Base-by-base conservation (phyloP, 2,797 vertebrate genomes). In the Myripristis jacobus region DNA sequence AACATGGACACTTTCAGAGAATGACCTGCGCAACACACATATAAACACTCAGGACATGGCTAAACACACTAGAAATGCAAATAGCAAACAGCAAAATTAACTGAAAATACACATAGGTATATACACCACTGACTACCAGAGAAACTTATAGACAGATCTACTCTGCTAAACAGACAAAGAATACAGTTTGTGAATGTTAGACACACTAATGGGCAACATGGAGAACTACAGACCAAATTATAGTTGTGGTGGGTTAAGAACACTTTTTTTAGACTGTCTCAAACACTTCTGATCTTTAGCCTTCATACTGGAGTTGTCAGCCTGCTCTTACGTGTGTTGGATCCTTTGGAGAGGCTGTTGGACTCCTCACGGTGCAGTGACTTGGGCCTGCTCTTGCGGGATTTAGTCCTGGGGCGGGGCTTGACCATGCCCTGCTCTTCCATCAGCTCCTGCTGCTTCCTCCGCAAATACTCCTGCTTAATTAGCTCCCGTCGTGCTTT, bases 401-500 rank as follows among this genome's bases (percentile, higher is more conserved):
- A 69, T 64, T 95, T 96, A 0, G 92, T 77, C 73, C 95, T 95
- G 0, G 96, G 96, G 31, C 95, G 93, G 50, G 94, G 93, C 57
- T 93, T 95, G 27, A 94, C 92, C 47, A 95, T 92, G 2, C 97
- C 97, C 65, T 98, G 97, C 80, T 98, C 98, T 68, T 99, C 98
- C 66, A 97, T 72, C 43, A 97, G 88, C 29, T 96, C 95, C 63
- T 97, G 93, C 87, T 99, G 98, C 82, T 99, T 99, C 77, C 95
- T 92, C 61, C 93, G 91, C 66, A 99, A 81, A 80, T 99, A 98
- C 10, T 98, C 97, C 82, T 99, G 98, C 79, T 99, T 99, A 58
- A 99, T 99, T 1, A 99, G 93, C 38, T 99, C 98, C 22, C 97
- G 91, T 0, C 98, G 93, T 0, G 96, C 95, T 77, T 98, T 99